Percentiles rank a stretch among this genome's conserved stretches.
Conservation (phyloP, 2,888 invertebrate species). For the Sialis lutaria region DNA sequence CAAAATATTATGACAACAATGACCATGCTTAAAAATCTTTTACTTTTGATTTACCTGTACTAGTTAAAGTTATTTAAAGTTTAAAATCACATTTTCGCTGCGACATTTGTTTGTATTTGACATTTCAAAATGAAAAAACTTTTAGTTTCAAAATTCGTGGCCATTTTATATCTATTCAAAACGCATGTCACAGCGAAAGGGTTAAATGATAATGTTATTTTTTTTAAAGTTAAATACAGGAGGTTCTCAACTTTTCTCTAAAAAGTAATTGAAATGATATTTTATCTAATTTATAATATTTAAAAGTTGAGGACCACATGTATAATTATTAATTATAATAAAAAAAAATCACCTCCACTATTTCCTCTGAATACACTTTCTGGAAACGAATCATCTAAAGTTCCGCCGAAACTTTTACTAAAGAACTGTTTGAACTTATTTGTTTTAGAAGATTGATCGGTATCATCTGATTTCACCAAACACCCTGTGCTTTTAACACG, state of each 20-base stretch:
- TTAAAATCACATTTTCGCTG: too few relatives aligned
- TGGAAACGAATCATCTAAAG: constrained; percentile 4
- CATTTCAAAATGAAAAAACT: too few relatives aligned
- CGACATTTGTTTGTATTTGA: too few relatives aligned
- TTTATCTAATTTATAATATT: neutral
- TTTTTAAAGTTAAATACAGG: too few relatives aligned
- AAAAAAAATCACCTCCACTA: constrained; percentile 5
- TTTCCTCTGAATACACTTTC: constrained; percentile 6
- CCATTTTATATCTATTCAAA: too few relatives aligned
- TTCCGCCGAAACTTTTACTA: constrained; percentile 8
- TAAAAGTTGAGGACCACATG: neutral
- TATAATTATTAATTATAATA: neutral
- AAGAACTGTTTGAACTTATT: constrained; percentile 18
- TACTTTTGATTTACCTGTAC: neutral
- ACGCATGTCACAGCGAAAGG: too few relatives aligned
- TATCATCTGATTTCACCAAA: constrained; percentile 12
- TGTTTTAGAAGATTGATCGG: constrained; percentile 14
- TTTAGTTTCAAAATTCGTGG: too few relatives aligned
- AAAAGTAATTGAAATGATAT: neutral
- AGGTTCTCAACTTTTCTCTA: too few relatives aligned
- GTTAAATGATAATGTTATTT: too few relatives aligned
- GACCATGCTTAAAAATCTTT: neutral
- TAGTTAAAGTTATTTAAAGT: too few relatives aligned
- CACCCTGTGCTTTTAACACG: constrained; percentile 5
- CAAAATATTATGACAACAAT: constrained; percentile 16